phyloP scores from a whole-genome alignment of 2,888 invertebrate species.

The Zhengitettix transpicula region DNA sequence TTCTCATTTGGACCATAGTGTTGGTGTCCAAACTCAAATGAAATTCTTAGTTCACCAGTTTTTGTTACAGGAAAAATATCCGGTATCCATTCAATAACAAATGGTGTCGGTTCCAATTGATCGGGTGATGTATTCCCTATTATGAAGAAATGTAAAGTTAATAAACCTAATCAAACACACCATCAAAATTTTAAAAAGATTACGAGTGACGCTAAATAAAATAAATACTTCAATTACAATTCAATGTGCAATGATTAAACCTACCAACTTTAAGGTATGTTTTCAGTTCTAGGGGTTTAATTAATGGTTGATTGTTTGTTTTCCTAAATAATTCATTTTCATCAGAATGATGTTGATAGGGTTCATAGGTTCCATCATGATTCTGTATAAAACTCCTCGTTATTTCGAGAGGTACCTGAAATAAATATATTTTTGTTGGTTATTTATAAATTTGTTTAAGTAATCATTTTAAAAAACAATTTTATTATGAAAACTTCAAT shows the following conservation, averaged over 20 bases:
- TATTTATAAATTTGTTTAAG: not conserved
- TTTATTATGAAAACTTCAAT: not conserved
- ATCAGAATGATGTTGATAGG: slow-evolving; percentile 26
- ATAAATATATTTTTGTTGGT: slow-evolving; percentile 14
- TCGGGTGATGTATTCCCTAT: slow-evolving; percentile 33
- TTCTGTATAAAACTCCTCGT: slow-evolving; percentile 46
- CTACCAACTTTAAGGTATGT: slow-evolving; percentile 47
- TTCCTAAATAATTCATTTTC: slow-evolving; percentile 24
- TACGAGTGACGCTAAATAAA: not conserved
- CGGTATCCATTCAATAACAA: slow-evolving; percentile 62
- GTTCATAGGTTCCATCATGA: slow-evolving; percentile 38
- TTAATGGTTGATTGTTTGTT: slow-evolving; percentile 26
- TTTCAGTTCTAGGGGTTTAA: slow-evolving; percentile 40
- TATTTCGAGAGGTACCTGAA: slow-evolving; percentile 40
- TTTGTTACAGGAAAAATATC: slow-evolving; percentile 48
- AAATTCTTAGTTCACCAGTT: slow-evolving; percentile 53
- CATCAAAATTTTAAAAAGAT: slow-evolving; percentile 14
- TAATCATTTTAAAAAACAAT: not conserved
- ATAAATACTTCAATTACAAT: not conserved
- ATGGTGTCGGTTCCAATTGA: slow-evolving; percentile 42
- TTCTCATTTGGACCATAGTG: slow-evolving; percentile 28
- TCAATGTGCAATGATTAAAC: slow-evolving; percentile 15
- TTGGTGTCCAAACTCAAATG: slow-evolving; percentile 52
- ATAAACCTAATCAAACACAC: slow-evolving; percentile 4
- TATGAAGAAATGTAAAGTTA: slow-evolving; percentile 10